Conservation (phyloP, 35 echinoderm and acorn worm species). For the Lytechinus pictus region DNA sequence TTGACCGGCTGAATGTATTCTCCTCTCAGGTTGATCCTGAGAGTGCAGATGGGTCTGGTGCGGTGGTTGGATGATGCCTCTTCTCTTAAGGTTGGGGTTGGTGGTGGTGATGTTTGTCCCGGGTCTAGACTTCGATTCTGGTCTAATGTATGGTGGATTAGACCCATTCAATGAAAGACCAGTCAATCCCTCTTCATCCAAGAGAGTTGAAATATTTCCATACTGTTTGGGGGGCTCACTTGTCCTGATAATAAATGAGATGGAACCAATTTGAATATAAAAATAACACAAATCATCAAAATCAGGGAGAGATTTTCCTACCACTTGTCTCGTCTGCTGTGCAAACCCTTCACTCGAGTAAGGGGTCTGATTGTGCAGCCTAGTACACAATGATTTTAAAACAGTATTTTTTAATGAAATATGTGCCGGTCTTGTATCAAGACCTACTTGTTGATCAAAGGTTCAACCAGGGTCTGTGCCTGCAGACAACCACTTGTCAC, state of each 20-base stretch:
- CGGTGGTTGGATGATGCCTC: background rate
- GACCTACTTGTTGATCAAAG: too few species aligned
- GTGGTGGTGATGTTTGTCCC: background rate
- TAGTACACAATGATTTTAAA: too few species aligned
- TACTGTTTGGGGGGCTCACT: constrained; percentile 3
- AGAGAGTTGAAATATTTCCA: background rate
- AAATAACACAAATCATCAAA: too few species aligned
- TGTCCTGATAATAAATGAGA: background rate
- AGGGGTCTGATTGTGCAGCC: too few species aligned
- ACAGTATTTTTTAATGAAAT: too few species aligned
- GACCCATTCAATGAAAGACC: background rate
- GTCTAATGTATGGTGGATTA: background rate
- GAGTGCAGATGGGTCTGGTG: background rate
- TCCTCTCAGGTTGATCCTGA: background rate
- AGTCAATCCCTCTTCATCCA: background rate
- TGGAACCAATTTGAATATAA: too few species aligned
- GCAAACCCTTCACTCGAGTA: too few species aligned
- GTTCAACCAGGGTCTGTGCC: too few species aligned
- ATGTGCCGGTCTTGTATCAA: too few species aligned
- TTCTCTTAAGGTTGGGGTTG: background rate
- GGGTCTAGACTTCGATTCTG: background rate
- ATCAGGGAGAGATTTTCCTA: too few species aligned
- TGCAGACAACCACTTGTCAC: too few species aligned
- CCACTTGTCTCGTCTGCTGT: too few species aligned
- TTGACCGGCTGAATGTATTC: background rate